Evolutionary conservation across 53 echinoderm and acorn worm genomes (phyloP), one percentile per base, ranked within the genome.

Genomic region (Paracentrotus lividus): DNA sequence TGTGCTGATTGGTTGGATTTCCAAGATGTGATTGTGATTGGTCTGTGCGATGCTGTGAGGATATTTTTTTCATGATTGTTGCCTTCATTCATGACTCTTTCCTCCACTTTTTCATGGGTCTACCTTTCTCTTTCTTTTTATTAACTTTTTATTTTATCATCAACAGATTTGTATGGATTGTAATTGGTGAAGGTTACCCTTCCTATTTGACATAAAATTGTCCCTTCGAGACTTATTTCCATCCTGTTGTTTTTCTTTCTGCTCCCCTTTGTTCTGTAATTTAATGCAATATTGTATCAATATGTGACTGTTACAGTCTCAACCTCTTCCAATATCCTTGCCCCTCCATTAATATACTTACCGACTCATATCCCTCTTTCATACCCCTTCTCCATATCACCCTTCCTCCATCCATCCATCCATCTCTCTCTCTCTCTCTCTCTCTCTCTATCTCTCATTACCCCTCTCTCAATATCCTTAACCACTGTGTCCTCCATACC

Each of bases 1-100:
- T 7, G 0, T 86, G 86, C 86, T 86, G 86, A 86, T 86, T 86
- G 86, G 86, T 56, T 86, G 55, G 45, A 54, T 86, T 78, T 78
- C 47, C 45, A n/a, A 78, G 24, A 23, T 2, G n/a, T 24, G 78
- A 32, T 26, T 78, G 9, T 78, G 78, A 78, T 78, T 78, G 78
- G 78, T 78, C 78, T 78, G 36, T 75, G n/a, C n/a, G 4, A 78
- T 7, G 78, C 23, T 43, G 8, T 47, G 31, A 69, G 36, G 38
- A 69, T 5, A 13, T 45, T 78, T 47, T n/a, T n/a, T 45, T 47
- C 44, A n/a, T 77, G 77, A 77, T 42, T 20, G 42, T n/a, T 24
- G 23, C 45, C 15, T 47, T 78, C 47, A 78, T 78, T 78, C 78
- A 78, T 44, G 47, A 44, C 78, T 42, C 23, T 1, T n/a, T 47